phyloP scores from a whole-genome alignment of 2,113 vertebrate species.

The Lethenteron camtschaticum region DNA sequence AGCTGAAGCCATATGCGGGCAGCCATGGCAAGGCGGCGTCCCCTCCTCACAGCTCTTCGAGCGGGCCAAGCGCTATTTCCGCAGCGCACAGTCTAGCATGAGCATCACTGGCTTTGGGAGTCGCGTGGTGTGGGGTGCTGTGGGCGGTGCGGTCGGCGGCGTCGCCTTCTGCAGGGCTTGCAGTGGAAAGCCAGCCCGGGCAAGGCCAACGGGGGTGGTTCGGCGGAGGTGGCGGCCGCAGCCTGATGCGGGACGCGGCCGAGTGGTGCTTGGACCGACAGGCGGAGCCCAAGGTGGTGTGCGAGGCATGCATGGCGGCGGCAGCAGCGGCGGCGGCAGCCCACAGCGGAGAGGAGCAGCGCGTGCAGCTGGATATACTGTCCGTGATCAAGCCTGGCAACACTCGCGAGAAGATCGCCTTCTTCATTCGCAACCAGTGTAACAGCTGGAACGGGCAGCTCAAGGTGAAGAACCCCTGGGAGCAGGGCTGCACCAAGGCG shows the following conservation, averaged over 20 bases:
- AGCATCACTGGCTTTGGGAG: not conserved
- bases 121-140: not conserved
- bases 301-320: not conserved
- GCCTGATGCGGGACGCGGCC: too few relatives aligned
- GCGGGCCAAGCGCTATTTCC: conserved; percentile 5
- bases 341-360: conserved; percentile 31
- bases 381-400: conserved; percentile 91
- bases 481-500: conserved; percentile 58
- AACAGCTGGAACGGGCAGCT: conserved; percentile 18
- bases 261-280: not conserved
- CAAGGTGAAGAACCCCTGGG: conserved; percentile 84
- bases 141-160: not conserved
- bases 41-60: conserved; percentile 4
- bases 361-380: conserved; percentile 75
- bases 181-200: not conserved
- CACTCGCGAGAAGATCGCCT: conserved; percentile 90
- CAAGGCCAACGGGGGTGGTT: not conserved
- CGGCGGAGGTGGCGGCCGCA: not conserved
- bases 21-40: conserved; percentile 6
- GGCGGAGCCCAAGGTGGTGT: not conserved
- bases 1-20: conserved; percentile 3
- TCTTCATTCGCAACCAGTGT: conserved; percentile 82
- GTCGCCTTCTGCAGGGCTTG: not conserved
- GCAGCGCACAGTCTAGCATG: conserved; percentile 4
- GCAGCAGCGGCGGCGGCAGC: too few relatives aligned